Evolutionary conservation across 92 coral and sea anemone species (phyloP).

Genomic region (Desmophyllum pertusum): DNA sequence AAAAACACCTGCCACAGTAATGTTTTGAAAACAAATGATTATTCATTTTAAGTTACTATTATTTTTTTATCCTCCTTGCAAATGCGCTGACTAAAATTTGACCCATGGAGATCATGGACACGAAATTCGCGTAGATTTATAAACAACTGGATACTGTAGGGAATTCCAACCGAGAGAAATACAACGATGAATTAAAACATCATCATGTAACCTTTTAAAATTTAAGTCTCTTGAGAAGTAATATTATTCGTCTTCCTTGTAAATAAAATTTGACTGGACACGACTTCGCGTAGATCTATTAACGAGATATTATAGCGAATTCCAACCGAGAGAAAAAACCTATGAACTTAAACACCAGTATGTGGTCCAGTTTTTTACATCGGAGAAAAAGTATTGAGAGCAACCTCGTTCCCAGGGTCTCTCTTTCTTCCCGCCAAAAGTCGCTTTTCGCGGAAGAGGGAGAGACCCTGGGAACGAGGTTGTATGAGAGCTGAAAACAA

Average conservation of each 20-base stretch:
- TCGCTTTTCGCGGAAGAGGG: too few species aligned
- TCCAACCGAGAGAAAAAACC: neutral
- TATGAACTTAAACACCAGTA: neutral
- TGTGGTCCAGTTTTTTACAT: neutral
- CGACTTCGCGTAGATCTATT: neutral
- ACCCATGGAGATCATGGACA: neutral
- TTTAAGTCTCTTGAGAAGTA: too few species aligned
- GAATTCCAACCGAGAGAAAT: neutral
- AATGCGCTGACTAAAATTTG: neutral
- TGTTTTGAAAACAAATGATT: slow-evolving; percentile 2
- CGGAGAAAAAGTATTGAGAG: neutral
- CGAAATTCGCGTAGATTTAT: neutral
- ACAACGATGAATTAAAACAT: neutral
- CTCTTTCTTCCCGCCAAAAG: too few species aligned
- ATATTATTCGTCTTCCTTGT: neutral
- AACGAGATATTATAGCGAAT: neutral
- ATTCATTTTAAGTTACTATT: neutral
- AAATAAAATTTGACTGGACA: neutral
- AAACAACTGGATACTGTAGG: too few species aligned
- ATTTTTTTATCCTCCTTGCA: neutral
- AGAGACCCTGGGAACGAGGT: too few species aligned
- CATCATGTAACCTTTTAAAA: too few species aligned
- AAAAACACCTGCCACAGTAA: neutral
- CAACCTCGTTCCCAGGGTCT: too few species aligned
- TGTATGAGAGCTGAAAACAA: neutral